A percentile compares a stretch with the other conserved stretches of the same genome.
Evolutionary conservation across 2,888 invertebrate genomes (phyloP).

Genomic region (Leptinotarsa haldemani): DNA sequence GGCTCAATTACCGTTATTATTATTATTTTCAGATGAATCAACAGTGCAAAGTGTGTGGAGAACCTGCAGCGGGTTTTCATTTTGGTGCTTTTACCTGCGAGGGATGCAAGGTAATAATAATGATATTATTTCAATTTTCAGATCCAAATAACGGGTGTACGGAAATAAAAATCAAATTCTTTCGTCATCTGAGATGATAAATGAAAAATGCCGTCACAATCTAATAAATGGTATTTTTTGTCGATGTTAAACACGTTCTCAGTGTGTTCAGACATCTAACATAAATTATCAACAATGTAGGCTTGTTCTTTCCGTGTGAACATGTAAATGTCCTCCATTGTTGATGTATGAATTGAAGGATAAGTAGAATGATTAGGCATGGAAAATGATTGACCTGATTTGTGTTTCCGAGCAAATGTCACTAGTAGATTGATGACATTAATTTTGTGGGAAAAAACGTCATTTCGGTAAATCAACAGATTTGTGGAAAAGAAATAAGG

Average conservation of each 20-base stretch:
- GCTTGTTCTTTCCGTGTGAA: constrained; percentile 3
- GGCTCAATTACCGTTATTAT: not conserved
- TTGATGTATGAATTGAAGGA: constrained; percentile 2
- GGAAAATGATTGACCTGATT: not conserved
- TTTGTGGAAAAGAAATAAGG: no score
- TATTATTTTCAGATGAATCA: constrained; percentile 87
- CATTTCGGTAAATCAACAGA: no score
- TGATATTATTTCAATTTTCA: not conserved
- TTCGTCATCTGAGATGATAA: not conserved
- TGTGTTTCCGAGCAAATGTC: not conserved
- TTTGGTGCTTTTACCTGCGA: constrained; percentile 97
- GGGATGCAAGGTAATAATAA: constrained; percentile 87
- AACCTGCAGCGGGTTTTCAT: constrained; percentile 95
- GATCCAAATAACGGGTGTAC: not conserved
- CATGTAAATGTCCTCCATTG: constrained; percentile 12
- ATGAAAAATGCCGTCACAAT: constrained; percentile 8
- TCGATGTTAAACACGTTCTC: constrained; percentile 1
- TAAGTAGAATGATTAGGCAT: not conserved
- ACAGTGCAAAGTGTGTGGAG: constrained; percentile 95
- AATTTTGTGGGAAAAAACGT: no score
- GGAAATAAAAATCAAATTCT: constrained; percentile 1
- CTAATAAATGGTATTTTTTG: not conserved
- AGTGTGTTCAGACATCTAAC: not conserved
- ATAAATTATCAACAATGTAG: constrained; percentile 9
- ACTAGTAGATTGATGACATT: no score